Conservation (phyloP, 2,888 invertebrate genomes). For the Sepiola atlantica region DNA sequence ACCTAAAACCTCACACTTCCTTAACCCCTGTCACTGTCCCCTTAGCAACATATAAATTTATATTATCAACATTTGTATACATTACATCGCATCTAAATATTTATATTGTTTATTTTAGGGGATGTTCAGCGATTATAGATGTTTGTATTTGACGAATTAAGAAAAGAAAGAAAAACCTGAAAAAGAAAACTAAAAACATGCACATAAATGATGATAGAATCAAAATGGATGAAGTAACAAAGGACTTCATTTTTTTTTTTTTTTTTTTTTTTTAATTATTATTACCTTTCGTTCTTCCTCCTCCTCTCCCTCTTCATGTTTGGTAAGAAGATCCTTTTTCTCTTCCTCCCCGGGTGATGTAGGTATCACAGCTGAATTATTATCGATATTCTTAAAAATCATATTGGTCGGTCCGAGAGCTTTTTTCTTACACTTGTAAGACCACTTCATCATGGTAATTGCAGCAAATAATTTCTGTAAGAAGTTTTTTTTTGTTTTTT, state of each 20-base stretch:
- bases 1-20: no score
- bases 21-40: no score
- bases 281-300: not conserved
- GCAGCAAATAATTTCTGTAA: not conserved
- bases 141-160: no score
- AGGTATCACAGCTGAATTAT: not conserved
- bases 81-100: no score
- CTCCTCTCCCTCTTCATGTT: not conserved
- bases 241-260: not conserved
- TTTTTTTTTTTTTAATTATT: no score
- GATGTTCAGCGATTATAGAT: no score
- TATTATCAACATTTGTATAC: no score
- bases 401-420: not conserved
- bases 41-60: no score
- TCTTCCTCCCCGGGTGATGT: not conserved
- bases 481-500: not conserved
- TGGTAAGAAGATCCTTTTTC: not conserved
- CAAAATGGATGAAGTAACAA: not conserved
- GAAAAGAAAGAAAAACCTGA: not conserved
- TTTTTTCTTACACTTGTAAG: conserved; percentile 44
- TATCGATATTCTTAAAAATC: not conserved
- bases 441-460: conserved; percentile 46
- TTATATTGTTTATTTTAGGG: no score
- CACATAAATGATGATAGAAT: not conserved
- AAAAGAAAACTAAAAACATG: not conserved